Base-by-base conservation (phyloP, 2,888 invertebrate genomes). In the Eristalis tenax region DNA sequence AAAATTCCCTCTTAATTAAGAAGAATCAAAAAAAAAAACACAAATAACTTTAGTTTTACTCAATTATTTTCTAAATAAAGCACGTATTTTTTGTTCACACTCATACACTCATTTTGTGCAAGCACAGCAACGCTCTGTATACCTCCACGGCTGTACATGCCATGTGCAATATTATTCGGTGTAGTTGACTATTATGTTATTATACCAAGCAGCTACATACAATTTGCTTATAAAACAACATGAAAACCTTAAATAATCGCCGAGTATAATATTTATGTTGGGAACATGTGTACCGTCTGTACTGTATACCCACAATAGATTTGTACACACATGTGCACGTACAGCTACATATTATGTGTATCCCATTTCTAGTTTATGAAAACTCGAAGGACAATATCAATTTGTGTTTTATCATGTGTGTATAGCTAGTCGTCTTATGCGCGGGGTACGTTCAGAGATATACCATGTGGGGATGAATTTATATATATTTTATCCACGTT, bases 341-440 rank as follows among this genome's bases (percentile, higher is more conserved):
- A 50, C 50, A 50, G 18, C n/a, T 18, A 2, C 3, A 13, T 18
- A 43, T n/a, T 43, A 18, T 18, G 50, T 18, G 18, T 50, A 50
- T 18, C 50, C 50, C 18, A 18, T 66, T 57, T 50, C 22, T 28
- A 11, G 5, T 18, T 43, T 65, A 64, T 74, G 38, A 23, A 18
- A 57, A 32, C 22, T 38, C 22, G 22, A 61, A 71, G 57, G 38
- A 35, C 32, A 69, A 69, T 69, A 56, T 26, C 50, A 50, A 69
- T 69, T 69, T 23, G 32, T 50, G 18, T 50, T 50, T 18, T 50
- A 50, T 50, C 50, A 50, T 50, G 50, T 50, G 50, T 18, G 38
- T 13, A 38, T 11, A 38, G 8, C 18, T 18, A 3, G 5, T 43
- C n/a, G 50, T 50, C 18, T 50, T n/a, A 8, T 50, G 50, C 8